Base-by-base conservation (phyloP, 2,113 vertebrate genomes). In the Pandion haliaetus region DNA sequence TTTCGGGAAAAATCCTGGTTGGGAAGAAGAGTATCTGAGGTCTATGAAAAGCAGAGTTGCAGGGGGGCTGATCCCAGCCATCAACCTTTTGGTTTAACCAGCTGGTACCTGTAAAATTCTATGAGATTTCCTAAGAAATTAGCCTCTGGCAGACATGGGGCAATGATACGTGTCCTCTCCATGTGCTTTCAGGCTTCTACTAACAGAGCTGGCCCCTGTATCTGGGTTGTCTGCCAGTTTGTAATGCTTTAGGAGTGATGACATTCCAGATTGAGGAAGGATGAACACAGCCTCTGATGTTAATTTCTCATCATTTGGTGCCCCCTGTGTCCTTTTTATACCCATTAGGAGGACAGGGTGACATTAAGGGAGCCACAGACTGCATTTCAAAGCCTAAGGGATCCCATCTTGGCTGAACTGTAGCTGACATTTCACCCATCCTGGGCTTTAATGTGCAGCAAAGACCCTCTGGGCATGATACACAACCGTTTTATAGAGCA, bases 351-450 rank as follows among this genome's bases (percentile, higher is more conserved):
- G 88, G 49, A 73, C 55, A 77, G 78, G 52, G 86, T 96, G 91
- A 71, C 81, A 91, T 95, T 93, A 95, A 95, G 77, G 74, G 87
- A 96, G 78, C 14, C 10, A 2, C 81, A 85, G 78, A 58, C 66
- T 52, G 3, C 70, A 91, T 91, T 94, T 89, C 63, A 90, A 96
- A 96, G 67, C 94, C 93, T 91, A 73, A 90, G 78, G 83, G 79
- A 73, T 81, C 85, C 71, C 63, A 70, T 95, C 38, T 80, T 94
- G 87, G 78, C 74, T 95, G 89, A 97, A 95, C 93, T 96, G 91
- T 88, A 83, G 71, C 93, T 95, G 96, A 96, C 91, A 95, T 95
- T 97, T 96, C 86, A 93, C 96, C 94, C 78, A 91, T 50, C 47
- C 84, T 83, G 84, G 89, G 91, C 82, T 96, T 89, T 95, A 91